These are phyloP conservation scores for Leptinotarsa undecemlineata DNA, from an alignment of 1,140 invertebrate genomes.

Conservation along the genomic window DNA sequence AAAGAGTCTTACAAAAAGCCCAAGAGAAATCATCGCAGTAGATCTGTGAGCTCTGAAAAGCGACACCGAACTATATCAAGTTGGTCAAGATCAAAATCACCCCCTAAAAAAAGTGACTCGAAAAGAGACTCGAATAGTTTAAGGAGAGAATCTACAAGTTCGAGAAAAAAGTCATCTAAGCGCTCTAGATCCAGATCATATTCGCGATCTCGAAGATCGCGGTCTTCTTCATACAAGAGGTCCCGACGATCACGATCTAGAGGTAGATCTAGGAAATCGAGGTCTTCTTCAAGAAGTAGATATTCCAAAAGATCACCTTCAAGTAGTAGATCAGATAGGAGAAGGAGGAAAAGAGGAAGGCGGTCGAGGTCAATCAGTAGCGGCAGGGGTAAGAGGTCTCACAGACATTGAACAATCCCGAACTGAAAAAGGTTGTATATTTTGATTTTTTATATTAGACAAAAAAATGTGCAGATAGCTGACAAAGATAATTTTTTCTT, in stretches of 20 bases:
- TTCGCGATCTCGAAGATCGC: conserved; percentile 28
- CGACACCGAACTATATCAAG: conserved; percentile 21
- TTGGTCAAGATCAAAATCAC: conserved; percentile 29
- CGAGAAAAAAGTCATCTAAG: conserved; percentile 28
- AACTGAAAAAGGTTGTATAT: conserved; percentile 39
- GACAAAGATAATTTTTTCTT: neutral
- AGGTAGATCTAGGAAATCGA: conserved; percentile 34
- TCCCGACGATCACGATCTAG: conserved; percentile 29
- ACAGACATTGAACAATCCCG: conserved; percentile 45
- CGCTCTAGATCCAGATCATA: conserved; percentile 25
- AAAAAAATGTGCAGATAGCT: conserved; percentile 21
- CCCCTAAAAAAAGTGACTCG: conserved; percentile 8
- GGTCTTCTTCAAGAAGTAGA: conserved; percentile 29
- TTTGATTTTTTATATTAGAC: conserved; percentile 17
- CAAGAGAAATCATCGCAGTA: conserved; percentile 26
- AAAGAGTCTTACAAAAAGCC: conserved; percentile 30
- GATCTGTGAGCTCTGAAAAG: conserved; percentile 26
- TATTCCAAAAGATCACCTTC: conserved; percentile 32
- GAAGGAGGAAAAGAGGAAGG: conserved; percentile 26
- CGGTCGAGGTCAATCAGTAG: conserved; percentile 43
- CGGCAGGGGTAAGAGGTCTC: conserved; percentile 52
- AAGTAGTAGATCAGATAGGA: conserved; percentile 28
- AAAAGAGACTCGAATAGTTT: conserved; percentile 21
- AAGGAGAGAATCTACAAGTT: conserved; percentile 28
- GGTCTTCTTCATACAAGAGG: conserved; percentile 23